A percentile compares a stretch with the other conserved stretches of the same genome.
Conservation (phyloP, 2,888 invertebrate species). For the Rapana venosa region DNA sequence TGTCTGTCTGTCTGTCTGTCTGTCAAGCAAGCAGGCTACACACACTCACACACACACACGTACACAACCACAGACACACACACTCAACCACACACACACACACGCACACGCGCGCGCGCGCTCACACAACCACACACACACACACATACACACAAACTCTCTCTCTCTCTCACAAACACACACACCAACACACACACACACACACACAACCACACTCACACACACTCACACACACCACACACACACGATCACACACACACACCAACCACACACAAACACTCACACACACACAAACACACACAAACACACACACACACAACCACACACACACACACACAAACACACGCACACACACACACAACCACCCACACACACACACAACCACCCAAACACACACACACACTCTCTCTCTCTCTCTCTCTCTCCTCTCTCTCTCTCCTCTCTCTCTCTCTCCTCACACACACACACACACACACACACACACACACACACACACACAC, state of each 20-base stretch:
- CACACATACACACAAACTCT: too few species aligned
- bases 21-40: too few species aligned
- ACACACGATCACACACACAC: neutral
- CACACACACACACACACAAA: neutral
- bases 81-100: too few species aligned
- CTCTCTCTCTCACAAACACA: too few species aligned
- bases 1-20: too few species aligned
- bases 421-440: neutral
- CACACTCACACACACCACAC: neutral
- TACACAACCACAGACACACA: neutral
- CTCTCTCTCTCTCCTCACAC: neutral
- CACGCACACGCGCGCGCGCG: too few species aligned
- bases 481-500: neutral
- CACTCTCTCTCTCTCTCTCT: neutral
- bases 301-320: neutral
- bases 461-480: neutral
- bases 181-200: too few species aligned
- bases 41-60: too few species aligned
- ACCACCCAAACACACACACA: neutral
- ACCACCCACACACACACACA: neutral
- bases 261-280: too few species aligned
- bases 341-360: neutral
- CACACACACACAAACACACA: neutral
- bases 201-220: too few species aligned
- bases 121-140: too few species aligned